These are phyloP conservation scores for Bombyx mandarina DNA, from an alignment of 1,140 invertebrate genomes.

Conservation along the genomic window DNA sequence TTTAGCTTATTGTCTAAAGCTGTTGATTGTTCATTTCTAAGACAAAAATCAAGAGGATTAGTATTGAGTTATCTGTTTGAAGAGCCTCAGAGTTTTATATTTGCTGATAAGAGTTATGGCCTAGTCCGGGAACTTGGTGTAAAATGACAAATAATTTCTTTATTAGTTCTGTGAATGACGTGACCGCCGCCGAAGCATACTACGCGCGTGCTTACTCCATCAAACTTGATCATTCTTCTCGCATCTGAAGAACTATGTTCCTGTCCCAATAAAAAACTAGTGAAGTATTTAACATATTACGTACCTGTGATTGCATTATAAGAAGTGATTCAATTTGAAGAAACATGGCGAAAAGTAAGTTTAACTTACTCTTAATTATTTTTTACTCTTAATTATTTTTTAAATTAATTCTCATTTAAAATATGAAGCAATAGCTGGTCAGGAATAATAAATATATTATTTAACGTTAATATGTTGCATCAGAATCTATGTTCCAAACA, in stretches of 20 bases:
- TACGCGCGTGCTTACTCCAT: constrained; percentile 7
- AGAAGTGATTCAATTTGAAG: constrained; percentile 5
- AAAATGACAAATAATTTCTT: constrained; percentile 19
- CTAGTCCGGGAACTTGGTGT: not conserved
- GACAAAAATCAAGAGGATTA: no score
- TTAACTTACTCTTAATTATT: constrained; percentile 3
- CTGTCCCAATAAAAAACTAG: constrained; percentile 1
- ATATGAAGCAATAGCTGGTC: no score
- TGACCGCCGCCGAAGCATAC: constrained; percentile 10
- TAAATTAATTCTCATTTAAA: not conserved
- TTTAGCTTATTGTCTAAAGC: no score
- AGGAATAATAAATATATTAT: no score
- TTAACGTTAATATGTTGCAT: no score
- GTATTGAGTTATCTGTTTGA: no score
- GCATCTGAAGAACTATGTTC: constrained; percentile 12
- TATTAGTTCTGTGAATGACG: constrained; percentile 35
- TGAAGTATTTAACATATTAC: not conserved
- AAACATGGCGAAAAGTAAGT: constrained; percentile 16
- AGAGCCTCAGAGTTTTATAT: no score
- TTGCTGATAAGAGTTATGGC: no score
- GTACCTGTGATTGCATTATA: not conserved
- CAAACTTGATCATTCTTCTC: constrained; percentile 5
- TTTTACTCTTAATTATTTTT: not conserved
- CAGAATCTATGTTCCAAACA: no score
- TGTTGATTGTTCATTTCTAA: no score